Percentiles rank a stretch among this genome's conserved stretches.
Evolutionary conservation across 1,140 invertebrate species (phyloP).

Genomic region (Drosophila albomicans): DNA sequence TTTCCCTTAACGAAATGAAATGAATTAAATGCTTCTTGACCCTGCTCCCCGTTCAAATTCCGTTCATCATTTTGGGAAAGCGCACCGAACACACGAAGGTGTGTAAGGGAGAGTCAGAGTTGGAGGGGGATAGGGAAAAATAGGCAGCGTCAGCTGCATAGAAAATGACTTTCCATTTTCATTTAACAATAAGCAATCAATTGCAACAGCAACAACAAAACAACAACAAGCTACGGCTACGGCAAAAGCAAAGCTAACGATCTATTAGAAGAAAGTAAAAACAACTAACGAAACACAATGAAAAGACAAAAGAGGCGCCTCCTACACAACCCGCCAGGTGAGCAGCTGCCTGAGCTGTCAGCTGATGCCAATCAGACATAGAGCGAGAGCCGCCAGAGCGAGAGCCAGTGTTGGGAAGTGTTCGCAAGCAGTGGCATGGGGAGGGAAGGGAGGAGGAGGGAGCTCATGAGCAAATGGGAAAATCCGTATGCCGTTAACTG

Average conservation of each 20-base stretch:
- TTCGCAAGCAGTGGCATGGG: background rate
- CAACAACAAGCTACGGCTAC: conserved; percentile 19
- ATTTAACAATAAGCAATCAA: conserved; percentile 83
- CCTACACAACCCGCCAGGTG: conserved; percentile 59
- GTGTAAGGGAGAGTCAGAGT: background rate
- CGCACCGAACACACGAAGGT: background rate
- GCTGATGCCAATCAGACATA: conserved; percentile 63
- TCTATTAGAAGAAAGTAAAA: conserved; percentile 83
- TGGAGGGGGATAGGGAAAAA: conserved; percentile 37
- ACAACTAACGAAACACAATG: conserved; percentile 72
- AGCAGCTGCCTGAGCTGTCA: conserved; percentile 64
- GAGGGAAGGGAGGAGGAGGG: background rate
- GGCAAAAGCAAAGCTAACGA: conserved; percentile 76
- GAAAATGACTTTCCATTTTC: conserved; percentile 82
- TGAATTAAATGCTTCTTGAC: conserved; percentile 33
- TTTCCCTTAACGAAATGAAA: conserved; percentile 16
- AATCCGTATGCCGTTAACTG: conserved; percentile 61
- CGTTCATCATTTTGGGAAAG: conserved; percentile 44
- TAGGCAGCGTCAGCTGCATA: conserved; percentile 55
- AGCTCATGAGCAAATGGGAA: conserved; percentile 42
- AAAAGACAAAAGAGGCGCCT: conserved; percentile 59
- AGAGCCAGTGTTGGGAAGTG: conserved; percentile 1
- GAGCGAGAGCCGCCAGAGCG: conserved; percentile 7
- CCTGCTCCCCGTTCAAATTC: conserved; percentile 15
- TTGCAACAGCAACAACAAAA: conserved; percentile 45